Percentiles rank a stretch among this genome's conserved stretches.
Evolutionary conservation across 2,797 vertebrate species (phyloP).

Genomic region (Chelonia mydas): DNA sequence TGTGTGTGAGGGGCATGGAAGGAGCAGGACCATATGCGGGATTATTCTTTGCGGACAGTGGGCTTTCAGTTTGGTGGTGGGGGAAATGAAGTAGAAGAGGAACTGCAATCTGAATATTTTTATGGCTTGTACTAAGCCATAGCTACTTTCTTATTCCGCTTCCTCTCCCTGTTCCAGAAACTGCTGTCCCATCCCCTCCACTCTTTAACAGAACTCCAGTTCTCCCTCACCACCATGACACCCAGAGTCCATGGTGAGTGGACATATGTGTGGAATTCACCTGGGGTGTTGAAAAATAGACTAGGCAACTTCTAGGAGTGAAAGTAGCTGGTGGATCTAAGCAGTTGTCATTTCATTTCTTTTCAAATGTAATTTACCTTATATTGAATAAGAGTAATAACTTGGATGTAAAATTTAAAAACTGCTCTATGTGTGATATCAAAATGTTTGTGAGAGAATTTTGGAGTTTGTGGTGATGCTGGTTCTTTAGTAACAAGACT

Average conservation of each 20-base stretch:
- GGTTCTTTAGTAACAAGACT: not conserved
- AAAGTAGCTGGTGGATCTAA: not conserved
- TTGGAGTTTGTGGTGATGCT: not conserved
- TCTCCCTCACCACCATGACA: not conserved
- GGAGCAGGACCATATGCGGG: not conserved
- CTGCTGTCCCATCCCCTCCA: not conserved
- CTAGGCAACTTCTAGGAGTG: not conserved
- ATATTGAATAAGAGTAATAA: not conserved
- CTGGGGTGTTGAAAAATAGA: not conserved
- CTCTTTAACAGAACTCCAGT: not conserved
- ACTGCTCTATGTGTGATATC: not conserved
- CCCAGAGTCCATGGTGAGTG: not conserved
- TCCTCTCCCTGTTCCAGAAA: slow-evolving; percentile 15
- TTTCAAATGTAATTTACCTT: not conserved
- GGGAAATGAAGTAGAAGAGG: not conserved
- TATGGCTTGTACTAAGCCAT: slow-evolving; percentile 14
- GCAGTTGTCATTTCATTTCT: not conserved
- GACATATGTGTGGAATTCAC: not conserved
- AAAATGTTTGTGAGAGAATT: not conserved
- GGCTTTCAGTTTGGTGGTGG: slow-evolving; percentile 16
- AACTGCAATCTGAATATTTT: not conserved
- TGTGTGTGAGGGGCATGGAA: not conserved
- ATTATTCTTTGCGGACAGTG: not conserved
- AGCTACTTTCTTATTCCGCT: not conserved
- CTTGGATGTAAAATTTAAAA: not conserved